These are phyloP conservation scores for Trichonephila clavata DNA, from an alignment of 1,140 invertebrate genomes.

Conservation along the genomic window DNA sequence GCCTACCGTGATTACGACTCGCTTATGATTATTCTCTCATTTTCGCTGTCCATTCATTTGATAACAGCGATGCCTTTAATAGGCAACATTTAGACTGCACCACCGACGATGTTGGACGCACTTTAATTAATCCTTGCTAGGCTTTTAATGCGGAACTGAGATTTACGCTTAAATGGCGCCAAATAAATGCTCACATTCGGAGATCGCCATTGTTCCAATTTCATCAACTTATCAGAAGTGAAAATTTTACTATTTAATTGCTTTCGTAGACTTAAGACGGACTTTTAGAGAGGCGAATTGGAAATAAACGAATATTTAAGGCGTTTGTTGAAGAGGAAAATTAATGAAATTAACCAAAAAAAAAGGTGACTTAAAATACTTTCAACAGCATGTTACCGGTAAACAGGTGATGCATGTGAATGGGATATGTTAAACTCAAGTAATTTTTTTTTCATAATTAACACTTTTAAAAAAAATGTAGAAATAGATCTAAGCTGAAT, in stretches of 20 bases:
- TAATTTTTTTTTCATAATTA: too few relatives aligned
- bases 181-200: neutral
- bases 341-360: too few relatives aligned
- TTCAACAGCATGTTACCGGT: too few relatives aligned
- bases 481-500: too few relatives aligned
- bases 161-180: conserved; percentile 13
- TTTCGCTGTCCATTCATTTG: conserved; percentile 21
- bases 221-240: neutral
- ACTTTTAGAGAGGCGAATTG: too few relatives aligned
- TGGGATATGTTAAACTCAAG: too few relatives aligned
- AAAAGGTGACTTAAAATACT: too few relatives aligned
- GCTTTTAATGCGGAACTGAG: conserved; percentile 7
- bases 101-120: neutral
- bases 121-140: conserved; percentile 9
- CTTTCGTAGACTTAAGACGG: neutral
- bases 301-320: too few relatives aligned
- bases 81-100: neutral
- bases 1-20: neutral
- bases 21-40: conserved; percentile 17
- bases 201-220: neutral
- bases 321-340: too few relatives aligned
- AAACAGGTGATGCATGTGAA: too few relatives aligned
- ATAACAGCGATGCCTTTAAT: conserved; percentile 3
- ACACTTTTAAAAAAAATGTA: too few relatives aligned
- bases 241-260: neutral